These are phyloP conservation scores for Chelonia mydas DNA, from an alignment of 2,797 vertebrate species.

Conservation along the genomic window DNA sequence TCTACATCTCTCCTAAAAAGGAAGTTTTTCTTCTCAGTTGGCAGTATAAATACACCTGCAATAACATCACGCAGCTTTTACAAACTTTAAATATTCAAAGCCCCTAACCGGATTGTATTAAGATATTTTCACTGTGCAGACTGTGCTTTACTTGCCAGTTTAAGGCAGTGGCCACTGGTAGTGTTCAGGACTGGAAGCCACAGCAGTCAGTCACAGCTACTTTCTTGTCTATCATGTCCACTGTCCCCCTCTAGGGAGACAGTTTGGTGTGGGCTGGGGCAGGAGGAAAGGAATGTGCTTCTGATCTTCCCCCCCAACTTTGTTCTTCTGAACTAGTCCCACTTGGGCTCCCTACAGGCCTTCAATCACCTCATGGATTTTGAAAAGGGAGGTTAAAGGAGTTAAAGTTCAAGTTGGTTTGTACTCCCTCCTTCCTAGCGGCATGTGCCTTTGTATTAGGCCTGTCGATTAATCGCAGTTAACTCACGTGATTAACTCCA, in stretches of 20 bases:
- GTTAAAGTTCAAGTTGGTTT: neutral
- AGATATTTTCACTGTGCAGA: neutral
- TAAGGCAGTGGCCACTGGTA: neutral
- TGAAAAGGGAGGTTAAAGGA: neutral
- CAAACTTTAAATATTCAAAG: neutral
- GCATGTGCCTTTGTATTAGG: neutral
- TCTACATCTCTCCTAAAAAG: neutral
- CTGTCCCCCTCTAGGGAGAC: neutral
- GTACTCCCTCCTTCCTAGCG: neutral
- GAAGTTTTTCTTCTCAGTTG: neutral
- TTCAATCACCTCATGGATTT: neutral
- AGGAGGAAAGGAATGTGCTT: neutral
- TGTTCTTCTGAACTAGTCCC: neutral
- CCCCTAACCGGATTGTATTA: neutral
- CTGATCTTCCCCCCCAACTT: neutral
- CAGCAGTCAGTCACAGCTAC: neutral
- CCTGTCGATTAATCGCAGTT: too few species aligned
- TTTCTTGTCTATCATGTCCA: neutral
- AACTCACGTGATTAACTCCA: too few species aligned
- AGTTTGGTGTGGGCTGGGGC: neutral
- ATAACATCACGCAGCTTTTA: neutral
- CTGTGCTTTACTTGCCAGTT: neutral
- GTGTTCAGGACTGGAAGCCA: neutral
- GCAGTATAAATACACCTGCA: neutral
- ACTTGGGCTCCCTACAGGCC: neutral